Conservation (phyloP, 2,113 vertebrate species). For the Melanerpes aurifrons region DNA sequence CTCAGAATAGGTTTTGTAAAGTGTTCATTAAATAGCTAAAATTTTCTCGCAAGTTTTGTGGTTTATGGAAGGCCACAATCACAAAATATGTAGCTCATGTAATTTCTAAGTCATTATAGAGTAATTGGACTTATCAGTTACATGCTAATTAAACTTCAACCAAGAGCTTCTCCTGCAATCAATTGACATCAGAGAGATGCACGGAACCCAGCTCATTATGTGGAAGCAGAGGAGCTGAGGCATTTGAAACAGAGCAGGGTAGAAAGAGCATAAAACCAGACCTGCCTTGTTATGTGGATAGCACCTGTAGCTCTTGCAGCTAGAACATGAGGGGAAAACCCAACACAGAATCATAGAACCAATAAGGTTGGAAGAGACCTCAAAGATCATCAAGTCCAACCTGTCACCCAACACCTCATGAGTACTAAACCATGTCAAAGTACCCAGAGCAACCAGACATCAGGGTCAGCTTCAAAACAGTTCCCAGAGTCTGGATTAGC, state of each 20-base stretch:
- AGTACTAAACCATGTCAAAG: background rate
- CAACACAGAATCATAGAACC: background rate
- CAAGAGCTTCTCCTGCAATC: conserved; percentile 65
- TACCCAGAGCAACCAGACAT: background rate
- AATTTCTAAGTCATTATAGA: conserved; percentile 69
- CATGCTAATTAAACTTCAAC: conserved; percentile 70
- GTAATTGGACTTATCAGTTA: conserved; percentile 72
- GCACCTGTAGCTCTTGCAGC: background rate
- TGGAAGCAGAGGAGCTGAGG: conserved; percentile 8
- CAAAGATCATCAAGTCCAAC: no score
- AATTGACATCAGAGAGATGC: conserved; percentile 44
- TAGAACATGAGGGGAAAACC: background rate
- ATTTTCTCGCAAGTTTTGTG: conserved; percentile 40
- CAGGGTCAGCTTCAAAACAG: background rate
- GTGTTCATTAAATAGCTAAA: conserved; percentile 62
- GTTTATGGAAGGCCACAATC: conserved; percentile 56
- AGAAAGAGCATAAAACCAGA: background rate
- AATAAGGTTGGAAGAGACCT: no score
- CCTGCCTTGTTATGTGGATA: background rate
- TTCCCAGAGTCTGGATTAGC: background rate
- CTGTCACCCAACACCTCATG: no score
- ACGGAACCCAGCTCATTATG: conserved; percentile 41
- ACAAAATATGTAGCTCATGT: conserved; percentile 55
- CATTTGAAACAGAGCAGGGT: background rate
- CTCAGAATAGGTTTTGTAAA: conserved; percentile 32